Base-by-base conservation (phyloP, 2,113 vertebrate species). In the Podocnemis expansa region DNA sequence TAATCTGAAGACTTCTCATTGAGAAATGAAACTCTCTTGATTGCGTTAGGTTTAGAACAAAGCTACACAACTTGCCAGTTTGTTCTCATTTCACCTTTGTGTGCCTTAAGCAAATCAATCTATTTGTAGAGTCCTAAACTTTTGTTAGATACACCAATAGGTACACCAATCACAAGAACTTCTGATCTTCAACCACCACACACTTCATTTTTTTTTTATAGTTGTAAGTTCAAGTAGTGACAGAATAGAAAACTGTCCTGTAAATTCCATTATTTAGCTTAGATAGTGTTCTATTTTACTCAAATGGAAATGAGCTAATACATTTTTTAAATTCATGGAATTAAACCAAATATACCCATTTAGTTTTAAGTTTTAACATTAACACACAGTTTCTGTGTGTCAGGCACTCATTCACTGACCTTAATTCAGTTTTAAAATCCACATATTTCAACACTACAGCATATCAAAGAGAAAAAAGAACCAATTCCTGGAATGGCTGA, bases 1-100 rank as follows among this genome's bases (percentile, higher is more conserved):
- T 75, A 55, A 24, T 90, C 56, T 75, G 13, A 5, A 47, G 67
- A 87, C 82, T 47, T 4, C n/a, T 38, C 7, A 51, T 5, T 51
- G 91, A 45, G 6, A 89, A 91, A 86, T 4, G 22, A 11, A 58
- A 88, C 16, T 29, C 25, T 43, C 27, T 85, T 58, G 73, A 34
- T 82, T 6, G 56, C 0, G 67, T 34, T 27, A 10, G 43, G 0
- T 1, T 75, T 43, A 75, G 41, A 75, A 75, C 34, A 89, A 91
- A 81, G 56, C 70, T 75, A 9, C 52, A 56, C n/a, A 38, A 3
- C 0, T 82, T 11, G 27, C 4, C 0, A 2, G 5, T 76, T 89
- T 78, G 27, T 47, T 87, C 73, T 56, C 10, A 78, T 73, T 95
- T 84, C 67, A 87, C 8, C 49, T 89, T 88, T 58, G 88, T 80